These are phyloP conservation scores for Drosophila kuntzei DNA, from an alignment of 2,888 invertebrate genomes.

Conservation along the genomic window DNA sequence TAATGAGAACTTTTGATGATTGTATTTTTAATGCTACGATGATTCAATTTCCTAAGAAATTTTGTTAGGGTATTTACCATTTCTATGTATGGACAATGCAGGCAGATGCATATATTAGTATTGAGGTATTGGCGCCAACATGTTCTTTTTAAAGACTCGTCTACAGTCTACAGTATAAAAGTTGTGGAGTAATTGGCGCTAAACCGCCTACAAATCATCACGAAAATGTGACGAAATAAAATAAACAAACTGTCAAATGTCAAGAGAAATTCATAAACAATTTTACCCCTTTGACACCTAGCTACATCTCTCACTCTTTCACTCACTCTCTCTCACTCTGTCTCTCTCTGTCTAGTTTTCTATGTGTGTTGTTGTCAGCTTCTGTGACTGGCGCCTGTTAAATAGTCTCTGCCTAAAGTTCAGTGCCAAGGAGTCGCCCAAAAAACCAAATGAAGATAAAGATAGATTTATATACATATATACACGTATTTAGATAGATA, in stretches of 20 bases:
- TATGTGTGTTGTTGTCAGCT: constrained; percentile 13
- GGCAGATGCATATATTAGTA: constrained; percentile 5
- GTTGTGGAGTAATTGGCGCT: constrained; percentile 73
- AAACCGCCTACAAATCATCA: constrained; percentile 84
- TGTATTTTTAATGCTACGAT: background rate
- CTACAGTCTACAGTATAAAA: constrained; percentile 64
- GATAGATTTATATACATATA: background rate
- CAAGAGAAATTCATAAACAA: constrained; percentile 81
- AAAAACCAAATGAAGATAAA: constrained; percentile 2
- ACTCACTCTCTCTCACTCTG: background rate
- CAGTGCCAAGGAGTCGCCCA: constrained; percentile 20
- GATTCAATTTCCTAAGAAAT: background rate
- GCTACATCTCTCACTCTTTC: constrained; percentile 8
- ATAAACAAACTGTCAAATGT: constrained; percentile 84
- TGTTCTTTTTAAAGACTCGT: constrained; percentile 74
- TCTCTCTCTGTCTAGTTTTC: background rate
- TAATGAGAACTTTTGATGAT: background rate
- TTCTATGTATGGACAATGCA: background rate
- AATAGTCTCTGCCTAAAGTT: constrained; percentile 30
- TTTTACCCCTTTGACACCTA: constrained; percentile 33
- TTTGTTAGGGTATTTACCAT: constrained; percentile 12
- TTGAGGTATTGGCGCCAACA: constrained; percentile 68
- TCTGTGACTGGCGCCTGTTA: constrained; percentile 39
- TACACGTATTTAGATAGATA: background rate
- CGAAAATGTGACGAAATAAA: constrained; percentile 83